Percentiles rank a stretch among this genome's conserved stretches.
Conservation (phyloP, 2,113 vertebrate species). For the Oreochromis tanganicae region DNA sequence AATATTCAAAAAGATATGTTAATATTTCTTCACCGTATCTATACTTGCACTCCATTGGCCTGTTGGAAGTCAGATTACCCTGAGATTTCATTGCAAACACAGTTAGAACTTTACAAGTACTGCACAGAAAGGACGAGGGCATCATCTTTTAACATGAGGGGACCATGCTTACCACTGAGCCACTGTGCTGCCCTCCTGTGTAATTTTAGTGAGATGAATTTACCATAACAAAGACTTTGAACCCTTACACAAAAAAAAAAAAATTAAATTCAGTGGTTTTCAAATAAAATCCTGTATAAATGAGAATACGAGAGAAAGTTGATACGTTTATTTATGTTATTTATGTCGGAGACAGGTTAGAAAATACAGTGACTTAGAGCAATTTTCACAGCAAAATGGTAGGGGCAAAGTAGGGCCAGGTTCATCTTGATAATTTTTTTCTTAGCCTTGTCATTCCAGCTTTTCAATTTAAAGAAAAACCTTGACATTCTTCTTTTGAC, state of each 20-base stretch:
- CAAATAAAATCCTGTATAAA: constrained; percentile 53
- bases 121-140: background rate
- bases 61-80: background rate
- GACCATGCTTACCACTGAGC: background rate
- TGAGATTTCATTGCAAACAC: background rate
- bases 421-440: constrained; percentile 51
- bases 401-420: constrained; percentile 24
- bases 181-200: background rate
- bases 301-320: constrained; percentile 50
- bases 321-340: constrained; percentile 31
- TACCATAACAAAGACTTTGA: constrained; percentile 48
- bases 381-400: constrained; percentile 35
- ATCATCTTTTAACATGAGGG: background rate
- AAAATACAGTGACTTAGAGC: constrained; percentile 45
- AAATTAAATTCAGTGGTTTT: constrained; percentile 24
- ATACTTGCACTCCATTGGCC: background rate
- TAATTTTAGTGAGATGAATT: constrained; percentile 33
- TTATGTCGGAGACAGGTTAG: constrained; percentile 35
- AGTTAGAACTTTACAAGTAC: background rate
- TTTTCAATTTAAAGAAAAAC: constrained; percentile 39
- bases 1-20: background rate
- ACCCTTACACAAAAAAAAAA: background rate
- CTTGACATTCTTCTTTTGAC: constrained; percentile 36
- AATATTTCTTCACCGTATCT: background rate
- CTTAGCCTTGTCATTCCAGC: constrained; percentile 49